These are phyloP conservation scores for Xestobium rufovillosum DNA, from an alignment of 2,888 invertebrate species.

Conservation along the genomic window DNA sequence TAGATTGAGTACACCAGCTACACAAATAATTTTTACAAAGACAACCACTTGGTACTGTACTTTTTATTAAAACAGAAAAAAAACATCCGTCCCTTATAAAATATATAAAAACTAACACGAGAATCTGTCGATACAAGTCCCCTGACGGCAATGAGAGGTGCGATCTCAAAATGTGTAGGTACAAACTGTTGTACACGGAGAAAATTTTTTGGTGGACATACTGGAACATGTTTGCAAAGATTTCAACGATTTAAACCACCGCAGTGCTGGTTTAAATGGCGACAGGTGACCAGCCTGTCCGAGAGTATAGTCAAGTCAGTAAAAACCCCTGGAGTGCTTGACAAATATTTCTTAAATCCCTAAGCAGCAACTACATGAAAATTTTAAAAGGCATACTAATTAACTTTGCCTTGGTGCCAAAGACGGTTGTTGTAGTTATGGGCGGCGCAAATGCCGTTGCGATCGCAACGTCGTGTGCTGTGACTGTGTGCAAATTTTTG, in stretches of 20 bases:
- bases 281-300: slow-evolving; percentile 34
- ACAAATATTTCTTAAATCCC: not conserved
- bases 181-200: too few relatives aligned
- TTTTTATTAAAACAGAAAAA: too few relatives aligned
- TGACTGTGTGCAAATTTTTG: slow-evolving; percentile 8
- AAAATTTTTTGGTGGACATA: too few relatives aligned
- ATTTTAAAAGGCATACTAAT: not conserved
- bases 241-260: not conserved
- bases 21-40: too few relatives aligned
- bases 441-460: slow-evolving; percentile 3
- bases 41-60: too few relatives aligned
- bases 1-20: too few relatives aligned
- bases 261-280: not conserved
- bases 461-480: slow-evolving; percentile 8
- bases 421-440: slow-evolving; percentile 1
- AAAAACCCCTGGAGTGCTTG: slow-evolving; percentile 23
- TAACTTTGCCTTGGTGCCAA: not conserved
- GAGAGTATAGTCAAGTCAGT: slow-evolving; percentile 26
- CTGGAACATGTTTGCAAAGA: slow-evolving; percentile 1
- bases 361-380: slow-evolving; percentile 2
- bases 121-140: too few relatives aligned
- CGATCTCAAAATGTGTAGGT: too few relatives aligned
- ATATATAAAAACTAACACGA: too few relatives aligned
- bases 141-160: too few relatives aligned
- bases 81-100: too few relatives aligned